Conservation (phyloP, 2,888 invertebrate species). For the Eupithecia tripunctaria region DNA sequence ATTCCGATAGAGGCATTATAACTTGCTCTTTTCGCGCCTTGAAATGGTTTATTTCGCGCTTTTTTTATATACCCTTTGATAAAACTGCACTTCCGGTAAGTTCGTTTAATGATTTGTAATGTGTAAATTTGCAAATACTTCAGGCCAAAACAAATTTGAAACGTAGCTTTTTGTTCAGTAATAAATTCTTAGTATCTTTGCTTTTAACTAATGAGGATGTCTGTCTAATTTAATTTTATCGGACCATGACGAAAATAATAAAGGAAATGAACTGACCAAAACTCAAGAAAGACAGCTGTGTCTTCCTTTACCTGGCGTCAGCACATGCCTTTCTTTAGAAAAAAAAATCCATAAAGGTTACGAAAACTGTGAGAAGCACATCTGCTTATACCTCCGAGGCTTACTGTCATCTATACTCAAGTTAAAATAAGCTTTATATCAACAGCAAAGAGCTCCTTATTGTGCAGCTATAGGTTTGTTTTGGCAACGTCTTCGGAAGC, state of each 20-base stretch:
- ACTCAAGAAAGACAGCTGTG: conserved; percentile 65
- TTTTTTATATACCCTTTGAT: not conserved
- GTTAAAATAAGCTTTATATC: conserved; percentile 42
- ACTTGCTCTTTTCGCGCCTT: not conserved
- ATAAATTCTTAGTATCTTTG: not conserved
- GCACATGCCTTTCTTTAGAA: conserved; percentile 75
- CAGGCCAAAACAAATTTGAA: not conserved
- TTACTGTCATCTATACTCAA: conserved; percentile 35
- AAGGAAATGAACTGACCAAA: conserved; percentile 55
- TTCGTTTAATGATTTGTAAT: not conserved
- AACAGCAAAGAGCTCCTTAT: conserved; percentile 32
- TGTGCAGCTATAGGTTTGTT: conserved; percentile 42
- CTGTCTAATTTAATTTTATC: not conserved
- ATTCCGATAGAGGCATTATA: not conserved
- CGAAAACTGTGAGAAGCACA: conserved; percentile 76
- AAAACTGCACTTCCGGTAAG: not conserved
- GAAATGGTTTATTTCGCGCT: not conserved
- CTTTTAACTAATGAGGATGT: conserved; percentile 1
- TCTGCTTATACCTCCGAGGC: conserved; percentile 65
- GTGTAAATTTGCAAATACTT: not conserved
- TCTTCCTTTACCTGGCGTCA: conserved; percentile 69
- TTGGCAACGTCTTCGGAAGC: conserved; percentile 63
- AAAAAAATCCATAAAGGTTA: conserved; percentile 77
- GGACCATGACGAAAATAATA: conserved; percentile 48
- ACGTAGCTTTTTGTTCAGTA: not conserved